Base-by-base conservation (phyloP, 2,797 vertebrate genomes). In the Mormyrops boulengeri region DNA sequence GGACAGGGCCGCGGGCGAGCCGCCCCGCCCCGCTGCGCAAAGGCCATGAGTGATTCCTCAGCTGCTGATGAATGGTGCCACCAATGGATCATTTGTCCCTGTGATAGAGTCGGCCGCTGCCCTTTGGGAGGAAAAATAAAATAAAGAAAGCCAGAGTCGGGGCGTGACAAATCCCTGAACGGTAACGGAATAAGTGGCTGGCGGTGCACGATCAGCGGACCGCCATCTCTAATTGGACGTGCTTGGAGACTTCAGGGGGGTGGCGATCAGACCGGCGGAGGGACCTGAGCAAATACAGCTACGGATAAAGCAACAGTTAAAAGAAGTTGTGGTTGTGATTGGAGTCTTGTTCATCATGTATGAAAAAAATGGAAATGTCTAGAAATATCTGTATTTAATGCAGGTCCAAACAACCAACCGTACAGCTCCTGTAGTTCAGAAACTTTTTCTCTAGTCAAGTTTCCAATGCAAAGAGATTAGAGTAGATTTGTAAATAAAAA, bases 21-120 rank as follows among this genome's bases (percentile, higher is more conserved):
- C 17, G 73, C 34, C 73, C 34, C 69, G 5, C 66, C 77, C 73
- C 14, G 26, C 89, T n/a, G 89, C 52, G 88, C 62, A 60, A 30
- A 34, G 87, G 89, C 88, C 50, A 53, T 66, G 85, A 57, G 86
- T 49, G 89, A 85, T 86, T 88, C 80, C 88, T 73, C 49, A 57
- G 82, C 88, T 80, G 2, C 88, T 90, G 93, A 93, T 93, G 93
- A 92, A 93, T 93, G 92, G 93, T 94, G 93, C 93, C 87, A 77
- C 93, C 94, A 93, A 95, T 95, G 92, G 94, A 92, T 93, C 91
- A 93, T 93, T 93, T 93, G 92, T 93, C 93, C 91, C 87, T 4
- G 91, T 93, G 93, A 93, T 93, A 94, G 93, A 94, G 94, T 95
- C 93, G 95, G 94, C 93, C 93, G 73, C 90, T 95, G 94, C 94